These are phyloP conservation scores for Chinchilla lanigera DNA, from an alignment of 2,113 vertebrate species.

Conservation along the genomic window DNA sequence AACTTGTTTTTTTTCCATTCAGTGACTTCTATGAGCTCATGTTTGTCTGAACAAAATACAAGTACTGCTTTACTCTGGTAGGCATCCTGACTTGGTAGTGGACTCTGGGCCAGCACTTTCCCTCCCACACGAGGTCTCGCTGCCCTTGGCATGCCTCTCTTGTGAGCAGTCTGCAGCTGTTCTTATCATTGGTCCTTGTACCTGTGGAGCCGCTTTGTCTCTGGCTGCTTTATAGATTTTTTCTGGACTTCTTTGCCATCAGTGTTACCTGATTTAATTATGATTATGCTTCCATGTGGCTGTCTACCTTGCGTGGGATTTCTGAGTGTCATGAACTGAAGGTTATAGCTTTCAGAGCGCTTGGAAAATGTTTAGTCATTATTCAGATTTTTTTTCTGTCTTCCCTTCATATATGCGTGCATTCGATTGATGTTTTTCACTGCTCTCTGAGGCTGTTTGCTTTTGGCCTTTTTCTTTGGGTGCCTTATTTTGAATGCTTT, in stretches of 20 bases:
- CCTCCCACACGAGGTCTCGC: too few species aligned
- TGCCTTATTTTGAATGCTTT: not conserved
- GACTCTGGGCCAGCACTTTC: too few species aligned
- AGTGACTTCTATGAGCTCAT: not conserved
- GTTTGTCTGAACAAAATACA: not conserved
- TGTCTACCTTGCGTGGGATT: not conserved
- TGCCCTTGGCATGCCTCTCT: not conserved
- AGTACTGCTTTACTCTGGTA: too few species aligned
- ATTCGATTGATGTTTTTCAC: not conserved
- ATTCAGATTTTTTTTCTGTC: not conserved
- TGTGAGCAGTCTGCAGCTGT: not conserved
- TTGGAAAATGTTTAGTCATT: not conserved
- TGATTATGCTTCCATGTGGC: not conserved
- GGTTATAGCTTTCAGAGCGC: not conserved
- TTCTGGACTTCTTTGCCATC: not conserved
- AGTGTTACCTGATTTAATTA: not conserved
- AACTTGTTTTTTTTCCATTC: not conserved
- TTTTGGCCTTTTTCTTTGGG: not conserved
- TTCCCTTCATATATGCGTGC: fast-evolving
- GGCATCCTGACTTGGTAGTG: not conserved
- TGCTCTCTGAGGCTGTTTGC: not conserved
- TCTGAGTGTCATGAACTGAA: not conserved
- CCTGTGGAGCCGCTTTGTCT: not conserved
- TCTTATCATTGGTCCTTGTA: not conserved
- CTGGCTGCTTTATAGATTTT: not conserved